A percentile compares a stretch with the other conserved stretches of the same genome.
phyloP scores from a whole-genome alignment of 35 echinoderm and acorn worm genomes.

The Anneissia japonica region DNA sequence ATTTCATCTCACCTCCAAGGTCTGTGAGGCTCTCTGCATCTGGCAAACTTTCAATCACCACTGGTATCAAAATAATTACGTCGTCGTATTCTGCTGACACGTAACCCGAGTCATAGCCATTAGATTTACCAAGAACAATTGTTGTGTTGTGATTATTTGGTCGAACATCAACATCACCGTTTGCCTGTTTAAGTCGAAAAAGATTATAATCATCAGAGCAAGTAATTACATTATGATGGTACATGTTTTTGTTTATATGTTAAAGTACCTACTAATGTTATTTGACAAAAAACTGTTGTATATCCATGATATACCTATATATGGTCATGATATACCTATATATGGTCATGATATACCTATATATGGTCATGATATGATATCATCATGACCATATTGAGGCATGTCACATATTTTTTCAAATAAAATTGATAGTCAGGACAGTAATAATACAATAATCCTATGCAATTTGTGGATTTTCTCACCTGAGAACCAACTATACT shows the following conservation, averaged over 20 bases:
- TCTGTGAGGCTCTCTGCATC: constrained; percentile 40
- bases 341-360: no score
- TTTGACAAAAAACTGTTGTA: no score
- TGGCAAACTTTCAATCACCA: constrained; percentile 33
- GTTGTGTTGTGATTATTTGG: constrained; percentile 1
- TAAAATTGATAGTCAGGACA: no score
- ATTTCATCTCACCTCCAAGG: constrained; percentile 42
- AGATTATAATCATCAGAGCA: no score
- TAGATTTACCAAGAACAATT: constrained; percentile 46
- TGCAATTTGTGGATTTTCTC: neutral
- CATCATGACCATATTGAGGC: no score
- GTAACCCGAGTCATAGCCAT: neutral
- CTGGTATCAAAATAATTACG: constrained; percentile 50
- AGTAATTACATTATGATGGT: no score
- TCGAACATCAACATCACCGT: neutral
- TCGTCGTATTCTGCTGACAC: constrained; percentile 68
- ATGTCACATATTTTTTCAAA: no score
- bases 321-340: no score
- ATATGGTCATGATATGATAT: no score
- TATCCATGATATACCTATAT: no score
- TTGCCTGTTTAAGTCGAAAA: neutral
- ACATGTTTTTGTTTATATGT: no score
- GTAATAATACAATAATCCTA: neutral
- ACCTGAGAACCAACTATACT: constrained; percentile 28
- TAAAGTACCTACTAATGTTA: no score